These are phyloP conservation scores for Portevinia maculata DNA, from an alignment of 2,888 invertebrate species.

Conservation along the genomic window DNA sequence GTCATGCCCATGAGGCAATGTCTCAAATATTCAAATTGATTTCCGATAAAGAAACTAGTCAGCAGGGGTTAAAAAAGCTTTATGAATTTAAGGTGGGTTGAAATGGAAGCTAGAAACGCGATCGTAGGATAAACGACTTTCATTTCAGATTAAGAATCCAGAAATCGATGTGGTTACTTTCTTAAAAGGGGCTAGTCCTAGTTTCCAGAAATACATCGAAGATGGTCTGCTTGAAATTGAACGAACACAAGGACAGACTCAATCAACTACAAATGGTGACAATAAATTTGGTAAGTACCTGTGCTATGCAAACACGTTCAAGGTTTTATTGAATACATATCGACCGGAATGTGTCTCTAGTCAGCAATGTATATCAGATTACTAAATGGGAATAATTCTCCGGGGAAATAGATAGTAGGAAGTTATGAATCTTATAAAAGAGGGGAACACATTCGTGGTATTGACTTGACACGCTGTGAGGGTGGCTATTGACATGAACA, in stretches of 20 bases:
- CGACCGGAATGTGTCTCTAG: no score
- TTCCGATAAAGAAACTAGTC: constrained; percentile 93
- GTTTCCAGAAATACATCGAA: constrained; percentile 82
- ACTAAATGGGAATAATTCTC: no score
- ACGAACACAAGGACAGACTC: constrained; percentile 75
- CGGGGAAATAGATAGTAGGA: no score
- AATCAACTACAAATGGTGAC: constrained; percentile 72
- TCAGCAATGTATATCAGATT: no score
- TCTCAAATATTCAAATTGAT: constrained; percentile 96
- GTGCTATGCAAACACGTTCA: neutral
- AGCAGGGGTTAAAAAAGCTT: constrained; percentile 87
- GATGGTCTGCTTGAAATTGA: constrained; percentile 82
- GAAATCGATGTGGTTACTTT: constrained; percentile 82
- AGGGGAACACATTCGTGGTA: no score
- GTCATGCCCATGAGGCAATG: constrained; percentile 92
- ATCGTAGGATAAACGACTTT: neutral
- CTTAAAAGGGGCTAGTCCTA: constrained; percentile 82
- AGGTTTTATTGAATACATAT: no score
- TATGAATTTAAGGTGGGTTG: constrained; percentile 82
- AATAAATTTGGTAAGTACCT: constrained; percentile 74
- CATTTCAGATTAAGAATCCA: constrained; percentile 80
- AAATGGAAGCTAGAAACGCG: neutral
- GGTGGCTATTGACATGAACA: no score
- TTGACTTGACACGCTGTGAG: no score
- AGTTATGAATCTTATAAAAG: no score